Evolutionary conservation across 2,888 invertebrate species (phyloP), one percentile per base, ranked within the genome.

Genomic region (Cartodere bifasciata): DNA sequence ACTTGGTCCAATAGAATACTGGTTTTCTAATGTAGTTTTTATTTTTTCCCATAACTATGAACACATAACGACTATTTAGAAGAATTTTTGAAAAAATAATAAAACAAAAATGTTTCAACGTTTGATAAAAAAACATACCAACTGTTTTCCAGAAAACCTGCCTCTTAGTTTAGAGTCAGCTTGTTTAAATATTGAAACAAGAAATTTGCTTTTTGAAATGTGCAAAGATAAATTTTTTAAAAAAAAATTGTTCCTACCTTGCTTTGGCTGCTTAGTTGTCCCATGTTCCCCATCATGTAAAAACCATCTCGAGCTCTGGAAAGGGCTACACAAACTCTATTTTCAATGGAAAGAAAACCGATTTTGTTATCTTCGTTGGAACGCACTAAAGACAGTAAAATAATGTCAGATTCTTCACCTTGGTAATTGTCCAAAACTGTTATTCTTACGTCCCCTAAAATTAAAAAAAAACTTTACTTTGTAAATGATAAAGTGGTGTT

Each of bases 381-480:
- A 48, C 86, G 67, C 0, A 87, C 86, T 9, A 87, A 55, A 1
- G 85, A 84, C 36, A 87, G 56, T 41, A 87, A 64, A 29, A 86
- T 75, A 46, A 86, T 81, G 50, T 74, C 73, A 49, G 70, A 76
- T 62, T 84, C 85, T 48, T 83, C 76, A 0, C 86, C 85, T 62
- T 86, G 86, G 47, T 71, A 86, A 50, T 80, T 83, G 52, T 86
- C 85, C 2, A 85, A 75, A 1, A 74, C 72, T 0, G 72, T 67
- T 11, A 81, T 67, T 38, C 67, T 62, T 4, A 81, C 65, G 21
- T 68, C 64, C 15, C 56, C 13, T 11, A 37, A 29, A 17, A 36
- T n/a, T n/a, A n/a, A n/a, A n/a, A n/a, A n/a, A n/a, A n/a, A n/a
- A n/a, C n/a, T n/a, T n/a, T n/a, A n/a, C n/a, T n/a, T n/a, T n/a